phyloP scores from a whole-genome alignment of 2,113 vertebrate species.

The Microtus pennsylvanicus region DNA sequence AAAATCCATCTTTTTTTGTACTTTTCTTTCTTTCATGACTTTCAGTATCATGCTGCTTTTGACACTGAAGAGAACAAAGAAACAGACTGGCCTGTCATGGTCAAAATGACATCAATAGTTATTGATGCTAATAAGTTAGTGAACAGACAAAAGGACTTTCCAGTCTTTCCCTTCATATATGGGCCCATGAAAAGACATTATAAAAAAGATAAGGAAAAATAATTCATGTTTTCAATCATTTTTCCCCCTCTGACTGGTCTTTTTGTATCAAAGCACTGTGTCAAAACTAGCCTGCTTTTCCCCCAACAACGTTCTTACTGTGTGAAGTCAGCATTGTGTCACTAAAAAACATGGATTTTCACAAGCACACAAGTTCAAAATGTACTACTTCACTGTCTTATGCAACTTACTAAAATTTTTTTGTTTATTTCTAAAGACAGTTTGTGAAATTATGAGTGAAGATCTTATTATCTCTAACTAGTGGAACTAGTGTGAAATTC shows the following conservation, averaged over 20 bases:
- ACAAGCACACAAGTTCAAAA: constrained; percentile 2
- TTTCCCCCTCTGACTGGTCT: constrained; percentile 45
- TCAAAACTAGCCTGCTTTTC: constrained; percentile 48
- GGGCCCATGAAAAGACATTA: constrained; percentile 68
- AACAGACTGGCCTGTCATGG: constrained; percentile 54
- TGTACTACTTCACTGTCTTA: constrained; percentile 9
- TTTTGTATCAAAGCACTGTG: constrained; percentile 68
- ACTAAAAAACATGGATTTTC: not conserved
- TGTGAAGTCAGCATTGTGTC: not conserved
- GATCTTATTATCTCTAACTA: constrained; percentile 29
- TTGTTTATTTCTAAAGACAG: not conserved
- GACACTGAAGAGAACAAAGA: constrained; percentile 28
- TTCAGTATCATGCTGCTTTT: constrained; percentile 66
- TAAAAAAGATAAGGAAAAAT: constrained; percentile 64
- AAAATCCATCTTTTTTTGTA: constrained; percentile 24
- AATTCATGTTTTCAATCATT: constrained; percentile 60
- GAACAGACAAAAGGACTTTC: constrained; percentile 61
- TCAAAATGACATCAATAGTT: constrained; percentile 41
- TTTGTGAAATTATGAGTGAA: not conserved
- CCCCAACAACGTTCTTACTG: constrained; percentile 54
- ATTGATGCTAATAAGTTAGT: constrained; percentile 71
- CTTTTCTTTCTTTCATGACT: constrained; percentile 10
- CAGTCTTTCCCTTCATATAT: constrained; percentile 31
- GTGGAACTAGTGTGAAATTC: constrained; percentile 31
- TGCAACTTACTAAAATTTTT: not conserved